Base-by-base conservation (phyloP, 2,797 vertebrate species). In the Pogonophryne albipinna region DNA sequence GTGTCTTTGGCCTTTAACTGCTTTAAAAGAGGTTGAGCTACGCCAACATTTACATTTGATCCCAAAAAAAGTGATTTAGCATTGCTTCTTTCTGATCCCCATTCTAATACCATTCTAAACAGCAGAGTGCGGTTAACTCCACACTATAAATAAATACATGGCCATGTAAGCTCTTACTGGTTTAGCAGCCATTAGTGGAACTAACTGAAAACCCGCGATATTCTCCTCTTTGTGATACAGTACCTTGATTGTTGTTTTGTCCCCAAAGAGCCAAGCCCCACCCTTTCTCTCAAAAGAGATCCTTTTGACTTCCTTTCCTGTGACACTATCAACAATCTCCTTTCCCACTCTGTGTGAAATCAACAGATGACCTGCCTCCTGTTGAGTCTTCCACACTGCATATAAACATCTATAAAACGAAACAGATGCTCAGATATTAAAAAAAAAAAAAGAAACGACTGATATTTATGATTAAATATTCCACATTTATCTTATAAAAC, bases 221-320 rank as follows among this genome's bases (percentile, higher is more conserved):
- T 84, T 77, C 45, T 68, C 50, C 62, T 61, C 57, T 76, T 56
- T 68, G 61, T 41, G 66, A 79, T 41, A 83, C 69, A 83, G 60
- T 59, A 58, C 62, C 42, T 78, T 87, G 79, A 81, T 84, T 90
- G 84, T 84, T 86, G 44, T 76, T 56, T 41, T 47, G 49, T 46
- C 59, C 64, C 45, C 51, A 42, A 60, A 67, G 42, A 44, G 56
- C 71, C 20, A 68, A 16, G 12, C 67, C 66, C 66, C 56, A 47
- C 47, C 20, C 46, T 62, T 50, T 55, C 68, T 57, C 62, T 49
- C 51, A 55, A 61, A 52, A 45, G 62, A 74, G 53, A 77, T 58
- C 31, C 72, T 31, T 65, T 53, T 73, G 50, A 79, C 73, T 76
- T 76, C 58, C 50, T 83, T 65, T 72, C 74, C 75, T 75, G 56